A percentile compares a stretch with the other conserved stretches of the same genome.
Conservation (phyloP, 92 coral and sea anemone genomes). For the Hydrozoanthus gracilis region DNA sequence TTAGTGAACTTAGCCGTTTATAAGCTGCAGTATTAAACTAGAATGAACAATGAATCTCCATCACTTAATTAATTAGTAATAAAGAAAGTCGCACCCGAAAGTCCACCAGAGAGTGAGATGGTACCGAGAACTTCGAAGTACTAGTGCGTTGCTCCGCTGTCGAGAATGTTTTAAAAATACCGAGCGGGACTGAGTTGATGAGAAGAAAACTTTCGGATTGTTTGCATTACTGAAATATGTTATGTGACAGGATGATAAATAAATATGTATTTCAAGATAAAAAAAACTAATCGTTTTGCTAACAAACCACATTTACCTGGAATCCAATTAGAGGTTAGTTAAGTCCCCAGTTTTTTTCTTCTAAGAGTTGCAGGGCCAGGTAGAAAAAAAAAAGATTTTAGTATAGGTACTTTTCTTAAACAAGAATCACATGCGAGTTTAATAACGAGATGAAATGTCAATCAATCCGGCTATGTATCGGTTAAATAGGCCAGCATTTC, state of each 20-base stretch:
- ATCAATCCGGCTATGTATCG: too few species aligned
- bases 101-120: too few species aligned
- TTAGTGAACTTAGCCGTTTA: too few species aligned
- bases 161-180: neutral
- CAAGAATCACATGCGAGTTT: too few species aligned
- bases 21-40: too few species aligned
- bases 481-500: too few species aligned
- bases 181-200: neutral
- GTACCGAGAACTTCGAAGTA: neutral
- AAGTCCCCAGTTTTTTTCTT: neutral
- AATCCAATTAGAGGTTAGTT: neutral
- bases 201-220: neutral
- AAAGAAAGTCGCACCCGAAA: too few species aligned
- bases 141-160: neutral
- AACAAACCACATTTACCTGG: neutral
- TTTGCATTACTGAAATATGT: constrained; percentile 30
- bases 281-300: neutral
- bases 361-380: neutral
- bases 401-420: too few species aligned
- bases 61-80: too few species aligned
- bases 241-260: constrained; percentile 28
- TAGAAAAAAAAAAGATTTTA: too few species aligned
- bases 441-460: too few species aligned
- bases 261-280: neutral
- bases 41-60: too few species aligned